Evolutionary conservation across 2,888 invertebrate species (phyloP).

Genomic region (Mythimna vitellina): DNA sequence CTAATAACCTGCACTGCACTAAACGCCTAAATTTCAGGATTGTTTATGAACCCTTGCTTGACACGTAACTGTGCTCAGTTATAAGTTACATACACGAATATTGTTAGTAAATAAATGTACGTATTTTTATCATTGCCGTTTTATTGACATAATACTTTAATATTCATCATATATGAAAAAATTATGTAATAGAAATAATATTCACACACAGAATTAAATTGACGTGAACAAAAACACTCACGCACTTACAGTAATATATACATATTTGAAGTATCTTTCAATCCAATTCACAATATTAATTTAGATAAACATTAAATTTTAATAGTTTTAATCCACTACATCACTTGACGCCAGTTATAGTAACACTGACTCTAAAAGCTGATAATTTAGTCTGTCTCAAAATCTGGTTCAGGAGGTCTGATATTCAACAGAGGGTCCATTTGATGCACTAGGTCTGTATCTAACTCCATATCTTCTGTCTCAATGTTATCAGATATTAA

Average conservation of each 20-base stretch:
- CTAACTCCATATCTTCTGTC: conserved; percentile 53
- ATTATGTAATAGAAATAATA: background rate
- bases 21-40: conserved; percentile 46
- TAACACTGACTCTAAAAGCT: conserved; percentile 23
- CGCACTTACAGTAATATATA: background rate
- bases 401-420: conserved; percentile 51
- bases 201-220: background rate
- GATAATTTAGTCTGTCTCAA: conserved; percentile 44
- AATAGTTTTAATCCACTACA: conserved; percentile 21
- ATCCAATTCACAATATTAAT: conserved; percentile 5
- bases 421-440: conserved; percentile 50
- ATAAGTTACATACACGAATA: conserved; percentile 71
- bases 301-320: conserved; percentile 11
- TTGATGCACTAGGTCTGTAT: conserved; percentile 45
- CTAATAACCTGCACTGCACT: conserved; percentile 54
- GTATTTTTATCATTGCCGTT: conserved; percentile 67
- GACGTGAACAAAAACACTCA: conserved; percentile 11
- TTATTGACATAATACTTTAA: conserved; percentile 50
- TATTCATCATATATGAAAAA: background rate
- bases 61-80: conserved; percentile 63
- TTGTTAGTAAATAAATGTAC: conserved; percentile 75
- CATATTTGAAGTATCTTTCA: conserved; percentile 5
- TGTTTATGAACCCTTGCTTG: conserved; percentile 66
- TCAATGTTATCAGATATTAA: conserved; percentile 60
- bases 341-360: background rate